Evolutionary conservation across 1,140 invertebrate species (phyloP), one percentile per base, ranked within the genome.

Genomic region (Euwallacea similis): DNA sequence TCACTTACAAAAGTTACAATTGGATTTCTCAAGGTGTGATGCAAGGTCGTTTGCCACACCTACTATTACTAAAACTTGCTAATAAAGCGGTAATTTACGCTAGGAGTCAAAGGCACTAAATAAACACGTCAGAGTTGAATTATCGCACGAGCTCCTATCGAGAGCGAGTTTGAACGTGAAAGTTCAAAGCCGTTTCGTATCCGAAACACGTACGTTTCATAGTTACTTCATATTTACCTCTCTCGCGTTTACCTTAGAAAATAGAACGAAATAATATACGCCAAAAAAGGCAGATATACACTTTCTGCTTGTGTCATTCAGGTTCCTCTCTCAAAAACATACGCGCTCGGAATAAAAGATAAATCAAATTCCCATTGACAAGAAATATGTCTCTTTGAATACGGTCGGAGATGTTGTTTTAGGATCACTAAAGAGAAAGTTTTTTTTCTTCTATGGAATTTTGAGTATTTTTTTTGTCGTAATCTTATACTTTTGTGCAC

Each of bases 231-330:
- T 60, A 60, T 60, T 60, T 60, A 60, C 58, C 16, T 60, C 33
- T 60, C 58, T 41, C 58, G 58, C 42, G 42, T 60, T 42, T 60
- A 60, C 21, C 58, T 60, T 60, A 60, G 33, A 60, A 60, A 60
- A 60, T 21, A 11, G 58, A 33, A 60, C 7, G 58, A 60, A 60
- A 60, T 60, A 60, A 60, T 60, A 60, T 41, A 60, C 58, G 58
- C 58, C 33, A 7, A 41, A 60, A 60, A 60, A 60, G 11, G 21
- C 4, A 41, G 33, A 15, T 42, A 60, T 60, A 33, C 21, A 60
- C 21, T 60, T 60, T 15, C 41, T 42, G 16, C n/a, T 10, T 60
- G 58, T 15, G 58, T 60, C 16, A 15, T 60, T 60, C 16, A 33
- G 58, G 16, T 60, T 60, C 50, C 50, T 11, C 58, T 60, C 42